These are phyloP conservation scores for Neogobius melanostomus DNA, from an alignment of 2,113 vertebrate species.

Conservation along the genomic window DNA sequence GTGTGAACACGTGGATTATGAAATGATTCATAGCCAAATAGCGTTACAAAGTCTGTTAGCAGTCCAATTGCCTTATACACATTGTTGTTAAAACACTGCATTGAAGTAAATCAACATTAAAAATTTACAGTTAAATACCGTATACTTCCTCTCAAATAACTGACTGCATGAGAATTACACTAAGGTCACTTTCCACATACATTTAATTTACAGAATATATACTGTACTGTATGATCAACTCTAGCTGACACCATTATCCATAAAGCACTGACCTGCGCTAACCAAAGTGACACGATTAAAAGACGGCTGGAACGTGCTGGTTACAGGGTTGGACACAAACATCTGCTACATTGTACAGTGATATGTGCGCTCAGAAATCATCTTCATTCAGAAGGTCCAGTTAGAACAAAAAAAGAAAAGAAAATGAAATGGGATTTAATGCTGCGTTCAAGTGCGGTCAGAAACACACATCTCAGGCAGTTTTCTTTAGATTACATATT, in stretches of 20 bases:
- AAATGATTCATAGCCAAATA: not conserved
- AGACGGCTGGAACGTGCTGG: not conserved
- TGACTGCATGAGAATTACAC: slow-evolving; percentile 47
- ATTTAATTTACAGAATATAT: slow-evolving; percentile 10
- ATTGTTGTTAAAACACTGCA: slow-evolving; percentile 21
- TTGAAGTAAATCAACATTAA: slow-evolving; percentile 20
- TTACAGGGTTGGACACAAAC: not conserved
- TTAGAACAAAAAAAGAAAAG: not conserved
- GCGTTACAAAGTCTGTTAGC: slow-evolving; percentile 1
- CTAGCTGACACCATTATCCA: slow-evolving; percentile 2
- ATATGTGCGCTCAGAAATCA: not conserved
- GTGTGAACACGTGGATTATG: not conserved
- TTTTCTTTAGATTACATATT: no score
- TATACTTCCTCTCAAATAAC: slow-evolving; percentile 23
- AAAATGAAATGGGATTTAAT: not conserved
- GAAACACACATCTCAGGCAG: not conserved
- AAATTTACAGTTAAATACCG: slow-evolving; percentile 11
- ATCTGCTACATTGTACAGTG: not conserved
- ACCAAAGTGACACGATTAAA: not conserved
- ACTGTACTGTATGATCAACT: slow-evolving; percentile 2
- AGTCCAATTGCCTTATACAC: not conserved
- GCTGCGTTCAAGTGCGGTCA: not conserved
- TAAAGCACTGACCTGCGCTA: not conserved
- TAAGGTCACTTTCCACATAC: slow-evolving; percentile 45
- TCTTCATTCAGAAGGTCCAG: not conserved